Conservation (phyloP, 2,797 vertebrate species). For the Simalia tracyae region DNA sequence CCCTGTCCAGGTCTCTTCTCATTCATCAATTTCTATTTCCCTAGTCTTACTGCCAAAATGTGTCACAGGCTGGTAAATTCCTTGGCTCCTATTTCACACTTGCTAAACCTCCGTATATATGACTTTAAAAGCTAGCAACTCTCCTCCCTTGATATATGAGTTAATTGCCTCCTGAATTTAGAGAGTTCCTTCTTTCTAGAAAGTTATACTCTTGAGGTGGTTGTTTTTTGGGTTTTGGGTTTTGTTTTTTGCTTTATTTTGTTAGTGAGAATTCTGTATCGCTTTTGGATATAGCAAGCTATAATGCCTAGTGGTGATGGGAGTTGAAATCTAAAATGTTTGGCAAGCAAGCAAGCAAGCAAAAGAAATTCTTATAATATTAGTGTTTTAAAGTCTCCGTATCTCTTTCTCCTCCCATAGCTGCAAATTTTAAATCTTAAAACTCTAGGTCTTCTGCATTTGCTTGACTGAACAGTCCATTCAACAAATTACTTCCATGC, state of each 20-base stretch:
- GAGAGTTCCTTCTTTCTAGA: not conserved
- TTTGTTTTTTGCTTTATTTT: not conserved
- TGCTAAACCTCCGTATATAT: slow-evolving; percentile 45
- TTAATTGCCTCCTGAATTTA: slow-evolving; percentile 20
- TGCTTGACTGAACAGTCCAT: not conserved
- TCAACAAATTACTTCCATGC: slow-evolving; percentile 9
- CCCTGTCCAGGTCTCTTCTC: slow-evolving; percentile 38
- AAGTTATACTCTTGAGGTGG: not conserved
- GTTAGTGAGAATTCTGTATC: too few relatives aligned
- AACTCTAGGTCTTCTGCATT: not conserved
- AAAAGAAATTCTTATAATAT: not conserved
- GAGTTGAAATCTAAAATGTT: not conserved
- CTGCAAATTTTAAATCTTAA: not conserved
- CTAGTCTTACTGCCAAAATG: slow-evolving; percentile 35
- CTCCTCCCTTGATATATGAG: slow-evolving; percentile 3
- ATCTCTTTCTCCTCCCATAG: not conserved
- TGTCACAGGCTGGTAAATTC: slow-evolving; percentile 39
- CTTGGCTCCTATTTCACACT: slow-evolving; percentile 52
- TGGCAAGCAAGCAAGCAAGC: not conserved
- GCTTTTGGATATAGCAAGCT: too few relatives aligned
- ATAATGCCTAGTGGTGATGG: not conserved
- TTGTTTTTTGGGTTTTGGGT: too few relatives aligned
- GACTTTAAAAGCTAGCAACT: slow-evolving; percentile 45
- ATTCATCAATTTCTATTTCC: slow-evolving; percentile 52
- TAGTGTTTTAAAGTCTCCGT: not conserved